Percentiles rank a stretch among this genome's conserved stretches.
Evolutionary conservation across 2,797 vertebrate species (phyloP).

Genomic region (Graptemys geographica): DNA sequence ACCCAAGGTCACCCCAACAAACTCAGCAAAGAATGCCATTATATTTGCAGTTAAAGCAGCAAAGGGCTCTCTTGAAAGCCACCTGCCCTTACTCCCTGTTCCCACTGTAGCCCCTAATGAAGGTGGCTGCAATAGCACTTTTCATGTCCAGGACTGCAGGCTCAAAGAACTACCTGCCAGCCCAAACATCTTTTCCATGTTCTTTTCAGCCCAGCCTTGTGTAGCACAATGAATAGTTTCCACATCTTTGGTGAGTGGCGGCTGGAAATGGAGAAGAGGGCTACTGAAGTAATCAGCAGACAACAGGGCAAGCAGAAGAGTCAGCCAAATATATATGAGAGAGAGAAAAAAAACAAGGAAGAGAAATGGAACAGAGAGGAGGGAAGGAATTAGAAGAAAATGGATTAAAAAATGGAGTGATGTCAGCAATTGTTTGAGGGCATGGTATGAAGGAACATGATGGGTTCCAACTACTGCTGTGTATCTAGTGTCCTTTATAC

Average conservation of each 20-base stretch:
- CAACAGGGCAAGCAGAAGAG: rapidly evolving
- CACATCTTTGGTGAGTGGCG: background rate
- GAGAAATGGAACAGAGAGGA: conserved; percentile 14
- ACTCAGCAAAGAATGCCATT: background rate
- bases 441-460: background rate
- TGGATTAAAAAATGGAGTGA: background rate
- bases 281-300: background rate
- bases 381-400: background rate
- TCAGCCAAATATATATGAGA: background rate
- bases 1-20: background rate
- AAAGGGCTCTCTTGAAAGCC: background rate
- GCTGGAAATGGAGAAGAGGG: background rate
- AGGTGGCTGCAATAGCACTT: background rate
- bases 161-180: background rate
- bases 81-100: background rate
- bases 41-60: background rate
- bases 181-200: background rate
- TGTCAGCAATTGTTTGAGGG: background rate
- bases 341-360: background rate
- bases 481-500: background rate
- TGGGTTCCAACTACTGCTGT: background rate
- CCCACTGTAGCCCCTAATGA: background rate
- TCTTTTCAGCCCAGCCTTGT: background rate
- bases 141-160: background rate
- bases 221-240: background rate